Evolutionary conservation across 2,888 invertebrate genomes (phyloP), one percentile per base, ranked within the genome.

Genomic region (Prenolepis imparis): DNA sequence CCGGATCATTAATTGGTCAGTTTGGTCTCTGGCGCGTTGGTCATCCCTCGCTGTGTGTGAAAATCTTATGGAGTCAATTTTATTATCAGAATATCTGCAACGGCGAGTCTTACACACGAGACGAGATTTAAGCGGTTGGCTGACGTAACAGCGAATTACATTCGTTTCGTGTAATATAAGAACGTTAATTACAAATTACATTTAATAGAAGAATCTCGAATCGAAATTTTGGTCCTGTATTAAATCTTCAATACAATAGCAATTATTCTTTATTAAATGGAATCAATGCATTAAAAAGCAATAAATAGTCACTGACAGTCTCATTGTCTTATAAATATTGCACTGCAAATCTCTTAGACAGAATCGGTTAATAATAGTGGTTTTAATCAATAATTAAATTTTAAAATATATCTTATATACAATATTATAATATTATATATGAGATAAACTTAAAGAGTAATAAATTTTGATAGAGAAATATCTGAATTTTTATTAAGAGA

Each of bases 1-100:
- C 85, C 82, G 86, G 89, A 86, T 92, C 91, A 92, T 92, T 92
- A 92, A 92, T 92, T 91, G 92, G 91, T 87, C 91, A 90, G 87
- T 86, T 85, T 70, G 44, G 66, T 70, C 75, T 48, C 70, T 32
- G 63, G 32, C 78, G 44, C 70, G 78, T 59, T 36, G 70, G 44
- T 44, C 41, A 6, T 80, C 66, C 48, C 32, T 52, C 48, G 21
- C 44, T 48, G 48, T 41, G 48, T 72, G 86, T 78, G 83, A 89
- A 84, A 84, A 67, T 86, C 86, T 84, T 81, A 80, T 81, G 78
- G 73, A 36, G 66, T 75, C 80, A 52, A 55, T 83, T 75, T 81
- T 59, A 59, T 59, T 11, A 9, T 52, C 44, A 41, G 32, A 8
- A 64, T 15, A 24, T 18, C 32, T 21, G 24, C 39, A n/a, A 67